Evolutionary conservation across 2,888 invertebrate species (phyloP).

Genomic region (Lasioglossum figueresi): DNA sequence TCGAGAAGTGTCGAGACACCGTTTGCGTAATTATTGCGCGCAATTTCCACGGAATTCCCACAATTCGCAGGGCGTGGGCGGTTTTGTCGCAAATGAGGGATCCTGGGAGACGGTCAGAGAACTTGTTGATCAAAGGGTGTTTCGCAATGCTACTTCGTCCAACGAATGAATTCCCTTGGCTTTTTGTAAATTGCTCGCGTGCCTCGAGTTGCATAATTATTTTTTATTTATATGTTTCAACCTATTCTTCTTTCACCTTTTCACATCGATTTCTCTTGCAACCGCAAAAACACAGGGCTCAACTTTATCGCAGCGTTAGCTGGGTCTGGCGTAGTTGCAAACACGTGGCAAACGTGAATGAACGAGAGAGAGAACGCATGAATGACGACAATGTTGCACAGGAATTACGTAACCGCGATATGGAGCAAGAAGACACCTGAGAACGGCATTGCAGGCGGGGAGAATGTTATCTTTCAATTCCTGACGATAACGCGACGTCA

Average conservation of each 20-base stretch:
- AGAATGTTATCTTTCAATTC: background rate
- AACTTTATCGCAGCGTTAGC: background rate
- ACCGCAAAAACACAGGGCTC: background rate
- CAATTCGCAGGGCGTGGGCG: background rate
- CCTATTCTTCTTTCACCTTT: background rate
- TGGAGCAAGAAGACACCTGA: background rate
- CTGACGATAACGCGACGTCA: background rate
- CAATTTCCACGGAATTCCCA: slow-evolving; percentile 17
- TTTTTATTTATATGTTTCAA: background rate
- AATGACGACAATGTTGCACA: background rate
- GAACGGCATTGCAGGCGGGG: background rate
- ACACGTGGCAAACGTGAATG: background rate
- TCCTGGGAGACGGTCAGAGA: background rate
- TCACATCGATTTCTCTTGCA: background rate
- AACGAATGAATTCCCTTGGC: background rate
- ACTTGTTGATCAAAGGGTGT: background rate
- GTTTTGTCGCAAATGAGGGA: background rate
- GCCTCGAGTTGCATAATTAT: background rate
- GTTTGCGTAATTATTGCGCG: slow-evolving; percentile 13
- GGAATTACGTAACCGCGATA: background rate
- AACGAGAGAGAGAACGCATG: background rate
- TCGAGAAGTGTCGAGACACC: slow-evolving; percentile 15
- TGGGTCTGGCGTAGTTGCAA: background rate
- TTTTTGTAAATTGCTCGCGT: background rate
- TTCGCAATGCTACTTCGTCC: background rate